Evolutionary conservation across 2,888 invertebrate genomes (phyloP).

Genomic region (Cryptus viduatorius): DNA sequence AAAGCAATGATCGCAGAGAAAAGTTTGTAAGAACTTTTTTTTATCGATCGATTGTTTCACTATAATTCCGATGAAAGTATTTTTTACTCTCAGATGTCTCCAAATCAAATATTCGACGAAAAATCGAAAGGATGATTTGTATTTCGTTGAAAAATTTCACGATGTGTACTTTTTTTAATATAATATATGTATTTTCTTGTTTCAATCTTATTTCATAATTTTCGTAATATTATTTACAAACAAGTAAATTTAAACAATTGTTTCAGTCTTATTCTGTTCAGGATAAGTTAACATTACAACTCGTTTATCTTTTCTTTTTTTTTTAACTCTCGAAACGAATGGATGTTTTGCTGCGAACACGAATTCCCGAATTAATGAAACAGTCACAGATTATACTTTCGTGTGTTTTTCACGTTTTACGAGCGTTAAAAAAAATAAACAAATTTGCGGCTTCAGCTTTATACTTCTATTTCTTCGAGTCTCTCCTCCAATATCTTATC

Average conservation of each 20-base stretch:
- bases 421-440: neutral
- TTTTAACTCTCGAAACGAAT: constrained; percentile 21
- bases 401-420: neutral
- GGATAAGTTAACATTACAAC: constrained; percentile 72
- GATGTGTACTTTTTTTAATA: constrained; percentile 29
- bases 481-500: constrained; percentile 28
- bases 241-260: constrained; percentile 79
- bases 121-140: neutral
- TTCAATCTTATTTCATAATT: constrained; percentile 35
- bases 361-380: constrained; percentile 5
- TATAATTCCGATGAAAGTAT: neutral
- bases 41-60: neutral
- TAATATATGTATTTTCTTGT: constrained; percentile 48
- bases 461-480: constrained; percentile 10
- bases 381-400: constrained; percentile 17
- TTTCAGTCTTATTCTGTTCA: constrained; percentile 83
- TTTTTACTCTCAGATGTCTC: neutral
- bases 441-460: neutral
- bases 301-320: constrained; percentile 38
- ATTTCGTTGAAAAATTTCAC: neutral
- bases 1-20: neutral
- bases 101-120: neutral
- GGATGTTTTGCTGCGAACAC: constrained; percentile 12
- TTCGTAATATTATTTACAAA: constrained; percentile 67
- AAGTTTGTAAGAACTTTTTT: neutral